Base-by-base conservation (phyloP, 2,888 invertebrate species). In the Eristalinus aeneus region DNA sequence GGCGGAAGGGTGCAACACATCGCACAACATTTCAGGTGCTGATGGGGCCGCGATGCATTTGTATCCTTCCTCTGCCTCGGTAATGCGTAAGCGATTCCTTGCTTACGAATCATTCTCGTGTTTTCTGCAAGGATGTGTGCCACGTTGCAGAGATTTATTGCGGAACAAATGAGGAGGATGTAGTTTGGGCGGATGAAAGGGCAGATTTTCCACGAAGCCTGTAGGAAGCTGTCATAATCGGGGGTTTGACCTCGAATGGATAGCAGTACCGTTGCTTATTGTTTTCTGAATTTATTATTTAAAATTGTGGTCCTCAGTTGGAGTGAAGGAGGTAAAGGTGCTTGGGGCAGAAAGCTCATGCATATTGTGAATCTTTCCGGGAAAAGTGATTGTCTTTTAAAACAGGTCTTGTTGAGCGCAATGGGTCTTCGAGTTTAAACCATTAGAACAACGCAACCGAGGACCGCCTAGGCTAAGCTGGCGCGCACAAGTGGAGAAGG, bases 21-120 rank as follows among this genome's bases (percentile, higher is more conserved):
- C 16, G n/a, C 39, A 39, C 0, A 46, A 31, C 39, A 16, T 56
- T 36, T 1, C 34, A 36, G 23, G 58, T 71, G 58, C 34, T 46
- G n/a, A 34, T 34, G 34, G 10, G 3, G n/a, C 16, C 16, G 8
- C n/a, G 65, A 11, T 75, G 65, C 58, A 67, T 60, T 67, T 60
- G 39, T 16, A 46, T 46, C 46, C 46, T 68, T 68, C 32, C 61
- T 53, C 32, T 27, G 20, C 16, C 23, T 36, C 54, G 32, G 67
- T 56, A 64, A 54, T 36, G 54, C 54, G 63, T 23, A 73, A 64
- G 64, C 73, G 64, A 39, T 74, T 65, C 31, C 31, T 39, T 23
- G 63, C 32, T 3, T 23, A 39, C 46, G 53, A 71, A 20, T 39
- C 39, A 58, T 16, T 3, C 11, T 11, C 31, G 34, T 46, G 1